Evolutionary conservation across 2,113 vertebrate genomes (phyloP).

Genomic region (Xiphorhynchus elegans): DNA sequence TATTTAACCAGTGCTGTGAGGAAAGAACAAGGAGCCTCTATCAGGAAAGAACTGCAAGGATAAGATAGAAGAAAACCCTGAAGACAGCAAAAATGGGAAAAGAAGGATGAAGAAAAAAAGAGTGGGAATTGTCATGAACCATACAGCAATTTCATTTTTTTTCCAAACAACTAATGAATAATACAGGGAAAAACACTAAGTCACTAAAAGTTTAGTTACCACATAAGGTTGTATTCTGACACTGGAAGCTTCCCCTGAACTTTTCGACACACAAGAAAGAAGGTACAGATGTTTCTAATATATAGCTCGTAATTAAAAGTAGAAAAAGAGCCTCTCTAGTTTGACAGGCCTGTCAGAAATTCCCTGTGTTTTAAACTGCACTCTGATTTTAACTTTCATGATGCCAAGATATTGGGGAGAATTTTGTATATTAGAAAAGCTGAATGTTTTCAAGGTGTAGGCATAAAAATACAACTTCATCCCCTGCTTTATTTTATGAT

Average conservation of each 20-base stretch:
- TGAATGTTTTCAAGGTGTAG: constrained; percentile 9
- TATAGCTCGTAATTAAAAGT: neutral
- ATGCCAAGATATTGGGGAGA: constrained; percentile 16
- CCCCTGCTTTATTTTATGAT: neutral
- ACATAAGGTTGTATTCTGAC: neutral
- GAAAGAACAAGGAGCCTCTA: neutral
- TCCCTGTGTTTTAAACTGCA: constrained; percentile 28
- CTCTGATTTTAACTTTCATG: constrained; percentile 50
- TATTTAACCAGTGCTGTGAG: neutral
- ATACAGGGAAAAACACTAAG: neutral
- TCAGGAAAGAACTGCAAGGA: neutral
- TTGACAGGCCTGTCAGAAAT: neutral
- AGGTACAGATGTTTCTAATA: neutral
- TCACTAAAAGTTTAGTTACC: neutral
- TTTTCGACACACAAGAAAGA: neutral
- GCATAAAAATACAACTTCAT: neutral
- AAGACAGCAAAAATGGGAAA: neutral
- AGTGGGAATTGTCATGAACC: neutral
- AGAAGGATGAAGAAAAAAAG: neutral
- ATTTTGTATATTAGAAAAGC: neutral
- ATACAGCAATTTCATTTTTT: neutral
- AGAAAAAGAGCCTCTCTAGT: neutral
- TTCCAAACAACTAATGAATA: neutral
- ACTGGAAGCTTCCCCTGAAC: neutral
- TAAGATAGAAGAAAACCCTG: neutral